Evolutionary conservation across 2,113 vertebrate species (phyloP).

Genomic region (Rhipidura dahli): DNA sequence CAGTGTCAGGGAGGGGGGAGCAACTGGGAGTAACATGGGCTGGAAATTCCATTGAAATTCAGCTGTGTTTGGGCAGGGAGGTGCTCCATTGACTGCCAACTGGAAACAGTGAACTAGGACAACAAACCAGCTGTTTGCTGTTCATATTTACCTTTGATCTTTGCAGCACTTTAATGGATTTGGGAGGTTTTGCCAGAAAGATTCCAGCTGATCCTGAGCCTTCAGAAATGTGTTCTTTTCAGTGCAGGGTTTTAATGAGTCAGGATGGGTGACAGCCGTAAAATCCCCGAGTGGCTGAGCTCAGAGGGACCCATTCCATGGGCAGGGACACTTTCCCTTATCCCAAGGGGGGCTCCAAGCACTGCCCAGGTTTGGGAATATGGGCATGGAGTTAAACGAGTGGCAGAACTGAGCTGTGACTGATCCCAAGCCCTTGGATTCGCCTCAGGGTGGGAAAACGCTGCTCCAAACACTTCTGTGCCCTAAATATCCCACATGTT

Average conservation of each 20-base stretch:
- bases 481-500: neutral
- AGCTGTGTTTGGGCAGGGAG: neutral
- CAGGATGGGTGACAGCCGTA: neutral
- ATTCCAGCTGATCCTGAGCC: neutral
- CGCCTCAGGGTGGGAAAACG: neutral
- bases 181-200: neutral
- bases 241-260: neutral
- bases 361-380: neutral
- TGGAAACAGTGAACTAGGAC: neutral
- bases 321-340: neutral
- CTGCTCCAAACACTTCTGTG: rapidly evolving
- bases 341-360: neutral
- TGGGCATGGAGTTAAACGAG: neutral
- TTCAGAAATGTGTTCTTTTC: neutral
- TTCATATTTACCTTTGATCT: neutral
- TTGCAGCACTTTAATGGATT: neutral
- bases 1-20: neutral
- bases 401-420: neutral
- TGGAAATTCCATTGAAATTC: neutral
- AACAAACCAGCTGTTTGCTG: neutral
- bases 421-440: neutral
- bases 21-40: neutral
- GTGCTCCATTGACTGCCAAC: neutral
- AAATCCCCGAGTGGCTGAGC: neutral
- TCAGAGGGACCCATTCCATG: neutral